Conservation (phyloP, 2,797 vertebrate species). For the Sebastes itinus region DNA sequence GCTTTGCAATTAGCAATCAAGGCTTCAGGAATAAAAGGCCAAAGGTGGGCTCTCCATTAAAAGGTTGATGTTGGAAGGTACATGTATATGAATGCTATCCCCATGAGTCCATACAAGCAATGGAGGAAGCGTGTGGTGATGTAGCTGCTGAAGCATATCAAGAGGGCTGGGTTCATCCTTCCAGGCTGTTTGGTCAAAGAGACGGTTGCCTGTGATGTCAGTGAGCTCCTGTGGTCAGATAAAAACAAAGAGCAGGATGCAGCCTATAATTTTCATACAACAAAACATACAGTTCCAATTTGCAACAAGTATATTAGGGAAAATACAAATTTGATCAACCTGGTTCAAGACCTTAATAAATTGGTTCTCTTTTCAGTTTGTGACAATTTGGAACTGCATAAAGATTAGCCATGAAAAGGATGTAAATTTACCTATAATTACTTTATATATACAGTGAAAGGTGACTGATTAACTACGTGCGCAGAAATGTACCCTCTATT, state of each 20-base stretch:
- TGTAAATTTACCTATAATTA: not conserved
- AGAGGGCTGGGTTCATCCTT: not conserved
- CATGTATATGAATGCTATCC: not conserved
- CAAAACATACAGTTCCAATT: not conserved
- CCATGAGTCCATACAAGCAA: not conserved
- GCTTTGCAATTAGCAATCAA: not conserved
- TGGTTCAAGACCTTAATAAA: not conserved
- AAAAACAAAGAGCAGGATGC: not conserved
- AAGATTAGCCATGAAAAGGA: not conserved
- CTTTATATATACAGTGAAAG: not conserved
- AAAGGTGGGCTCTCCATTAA: not conserved
- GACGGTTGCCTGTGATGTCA: not conserved
- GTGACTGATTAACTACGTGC: not conserved
- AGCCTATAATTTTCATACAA: not conserved
- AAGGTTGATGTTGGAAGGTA: not conserved
- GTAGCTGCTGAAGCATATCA: constrained; percentile 3
- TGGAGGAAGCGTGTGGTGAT: not conserved
- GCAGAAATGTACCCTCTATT: not conserved
- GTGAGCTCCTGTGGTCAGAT: not conserved
- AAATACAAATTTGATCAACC: not conserved
- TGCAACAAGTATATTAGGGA: not conserved
- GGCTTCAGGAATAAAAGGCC: not conserved
- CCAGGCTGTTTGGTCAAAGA: not conserved
- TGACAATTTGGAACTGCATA: not conserved
- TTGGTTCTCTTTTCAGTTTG: not conserved